Conservation (phyloP, 2,888 invertebrate species). For the Drosophila ezoana region DNA sequence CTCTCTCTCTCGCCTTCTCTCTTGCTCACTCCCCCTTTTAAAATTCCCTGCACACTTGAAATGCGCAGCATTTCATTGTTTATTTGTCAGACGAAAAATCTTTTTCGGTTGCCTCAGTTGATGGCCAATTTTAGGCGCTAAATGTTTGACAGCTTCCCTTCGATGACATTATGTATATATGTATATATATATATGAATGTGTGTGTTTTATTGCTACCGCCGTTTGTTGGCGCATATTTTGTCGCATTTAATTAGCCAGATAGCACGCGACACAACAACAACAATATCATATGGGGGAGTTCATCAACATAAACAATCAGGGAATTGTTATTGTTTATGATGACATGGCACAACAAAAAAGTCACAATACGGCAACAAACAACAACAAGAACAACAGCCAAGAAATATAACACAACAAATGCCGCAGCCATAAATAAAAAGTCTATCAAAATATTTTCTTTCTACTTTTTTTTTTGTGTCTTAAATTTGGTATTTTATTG, state of each 20-base stretch:
- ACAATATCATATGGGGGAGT: constrained; percentile 19
- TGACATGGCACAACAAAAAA: constrained; percentile 31
- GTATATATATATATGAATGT: not conserved
- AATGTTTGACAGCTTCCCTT: constrained; percentile 59
- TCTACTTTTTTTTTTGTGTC: not conserved
- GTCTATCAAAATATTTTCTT: not conserved
- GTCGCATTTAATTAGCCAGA: constrained; percentile 68
- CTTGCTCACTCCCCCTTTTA: not conserved
- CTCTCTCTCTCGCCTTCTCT: too few species aligned
- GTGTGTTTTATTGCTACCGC: constrained; percentile 23
- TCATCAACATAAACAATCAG: constrained; percentile 30
- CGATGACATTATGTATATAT: not conserved
- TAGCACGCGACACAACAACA: constrained; percentile 51
- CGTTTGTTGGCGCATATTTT: constrained; percentile 43
- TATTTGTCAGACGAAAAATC: constrained; percentile 43
- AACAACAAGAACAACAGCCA: not conserved
- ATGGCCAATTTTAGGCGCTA: constrained; percentile 54
- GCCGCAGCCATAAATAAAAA: constrained; percentile 39
- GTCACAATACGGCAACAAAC: not conserved
- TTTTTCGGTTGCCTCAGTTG: constrained; percentile 13
- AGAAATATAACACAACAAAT: constrained; percentile 7
- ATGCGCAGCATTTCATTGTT: constrained; percentile 37
- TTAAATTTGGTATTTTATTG: too few species aligned
- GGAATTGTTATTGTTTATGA: constrained; percentile 52
- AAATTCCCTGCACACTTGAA: not conserved